Evolutionary conservation across 2,113 vertebrate species (phyloP).

Genomic region (Oryzias curvinotus): DNA sequence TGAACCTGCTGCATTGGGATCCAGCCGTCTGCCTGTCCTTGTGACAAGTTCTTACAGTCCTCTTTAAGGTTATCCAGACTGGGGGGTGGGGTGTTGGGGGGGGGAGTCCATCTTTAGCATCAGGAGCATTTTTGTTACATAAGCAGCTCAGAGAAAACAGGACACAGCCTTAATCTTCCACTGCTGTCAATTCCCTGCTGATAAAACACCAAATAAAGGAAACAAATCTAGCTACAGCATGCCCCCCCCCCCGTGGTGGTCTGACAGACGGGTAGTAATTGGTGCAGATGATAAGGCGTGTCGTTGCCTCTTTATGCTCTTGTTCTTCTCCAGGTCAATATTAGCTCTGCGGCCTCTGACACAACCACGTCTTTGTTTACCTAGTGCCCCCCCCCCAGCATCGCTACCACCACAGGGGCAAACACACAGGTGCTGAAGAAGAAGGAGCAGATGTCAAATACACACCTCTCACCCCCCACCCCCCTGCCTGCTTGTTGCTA

Average conservation of each 20-base stretch:
- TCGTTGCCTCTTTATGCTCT: constrained; percentile 68
- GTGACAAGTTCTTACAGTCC: background rate
- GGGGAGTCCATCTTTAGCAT: background rate
- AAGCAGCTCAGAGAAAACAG: background rate
- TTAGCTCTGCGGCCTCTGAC: constrained; percentile 69
- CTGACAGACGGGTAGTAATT: constrained; percentile 71
- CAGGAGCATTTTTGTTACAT: background rate
- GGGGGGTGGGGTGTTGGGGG: background rate
- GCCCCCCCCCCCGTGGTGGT: constrained; percentile 15
- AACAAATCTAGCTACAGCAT: background rate
- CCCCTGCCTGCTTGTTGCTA: background rate
- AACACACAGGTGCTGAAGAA: constrained; percentile 13
- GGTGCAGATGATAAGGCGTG: constrained; percentile 70
- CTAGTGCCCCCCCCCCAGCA: background rate
- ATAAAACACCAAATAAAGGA: constrained; percentile 9
- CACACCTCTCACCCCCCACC: background rate
- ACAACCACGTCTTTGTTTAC: constrained; percentile 70
- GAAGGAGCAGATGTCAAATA: constrained; percentile 36
- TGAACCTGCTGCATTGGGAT: no score
- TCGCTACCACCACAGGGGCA: constrained; percentile 40
- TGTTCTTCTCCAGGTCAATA: constrained; percentile 74
- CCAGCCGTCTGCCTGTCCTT: no score
- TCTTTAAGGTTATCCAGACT: background rate
- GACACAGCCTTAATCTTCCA: constrained; percentile 4
- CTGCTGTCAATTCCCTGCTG: background rate